Conservation (phyloP, 2,797 vertebrate genomes). For the Falco peregrinus region DNA sequence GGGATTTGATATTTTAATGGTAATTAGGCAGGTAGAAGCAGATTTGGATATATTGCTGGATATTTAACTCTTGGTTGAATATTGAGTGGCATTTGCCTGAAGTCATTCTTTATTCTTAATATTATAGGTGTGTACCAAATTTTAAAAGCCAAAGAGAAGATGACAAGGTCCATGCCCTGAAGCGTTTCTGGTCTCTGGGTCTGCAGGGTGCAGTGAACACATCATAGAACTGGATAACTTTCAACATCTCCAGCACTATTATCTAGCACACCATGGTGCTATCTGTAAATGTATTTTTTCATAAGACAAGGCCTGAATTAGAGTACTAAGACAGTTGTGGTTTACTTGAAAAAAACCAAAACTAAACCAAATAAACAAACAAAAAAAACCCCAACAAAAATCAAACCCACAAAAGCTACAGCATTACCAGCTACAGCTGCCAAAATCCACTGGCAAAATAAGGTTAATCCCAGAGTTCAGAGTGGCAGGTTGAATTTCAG, state of each 20-base stretch:
- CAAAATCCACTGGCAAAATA: slow-evolving; percentile 32
- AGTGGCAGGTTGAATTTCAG: slow-evolving; percentile 34
- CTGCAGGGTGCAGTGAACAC: not conserved
- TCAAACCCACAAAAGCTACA: not conserved
- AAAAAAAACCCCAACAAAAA: no score
- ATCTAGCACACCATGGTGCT: not conserved
- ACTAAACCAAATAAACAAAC: not conserved
- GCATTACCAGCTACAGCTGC: not conserved
- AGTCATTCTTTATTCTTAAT: not conserved
- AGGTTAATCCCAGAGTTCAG: slow-evolving; percentile 19
- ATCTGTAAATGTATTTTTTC: not conserved
- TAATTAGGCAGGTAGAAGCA: not conserved
- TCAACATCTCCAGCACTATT: not conserved
- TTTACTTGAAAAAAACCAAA: not conserved
- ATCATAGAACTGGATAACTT: not conserved
- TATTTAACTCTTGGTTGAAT: not conserved
- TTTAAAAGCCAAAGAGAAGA: not conserved
- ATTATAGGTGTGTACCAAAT: not conserved
- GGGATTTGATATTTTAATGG: not conserved
- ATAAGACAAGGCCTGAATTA: not conserved
- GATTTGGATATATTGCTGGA: not conserved
- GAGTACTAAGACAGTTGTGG: not conserved
- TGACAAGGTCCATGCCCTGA: not conserved
- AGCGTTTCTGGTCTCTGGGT: not conserved
- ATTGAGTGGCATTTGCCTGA: not conserved